Percentiles rank a stretch among this genome's conserved stretches.
Evolutionary conservation across 2,113 vertebrate genomes (phyloP).

Genomic region (Lepus americanus): DNA sequence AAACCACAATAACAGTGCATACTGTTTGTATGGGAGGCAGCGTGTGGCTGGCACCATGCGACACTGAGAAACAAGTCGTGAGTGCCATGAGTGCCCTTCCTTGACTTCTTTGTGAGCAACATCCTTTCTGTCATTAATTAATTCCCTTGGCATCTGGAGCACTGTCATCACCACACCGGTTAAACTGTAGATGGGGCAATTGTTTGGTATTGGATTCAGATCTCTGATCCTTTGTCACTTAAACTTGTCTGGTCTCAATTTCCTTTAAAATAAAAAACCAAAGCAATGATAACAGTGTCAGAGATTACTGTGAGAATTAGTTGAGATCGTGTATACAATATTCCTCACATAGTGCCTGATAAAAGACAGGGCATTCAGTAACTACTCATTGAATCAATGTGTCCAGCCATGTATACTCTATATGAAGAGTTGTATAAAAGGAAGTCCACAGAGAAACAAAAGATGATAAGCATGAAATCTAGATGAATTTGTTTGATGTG

Average conservation of each 20-base stretch:
- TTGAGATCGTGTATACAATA: not conserved
- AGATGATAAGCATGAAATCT: not conserved
- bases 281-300: not conserved
- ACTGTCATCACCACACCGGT: not conserved
- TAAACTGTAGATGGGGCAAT: not conserved
- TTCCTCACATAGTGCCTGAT: not conserved
- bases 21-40: not conserved
- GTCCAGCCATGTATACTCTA: not conserved
- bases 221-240: not conserved
- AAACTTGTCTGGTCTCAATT: not conserved
- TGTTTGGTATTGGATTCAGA: not conserved
- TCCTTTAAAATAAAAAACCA: slow-evolving; percentile 12
- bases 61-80: not conserved
- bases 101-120: slow-evolving; percentile 24
- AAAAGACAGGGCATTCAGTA: not conserved
- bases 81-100: not conserved
- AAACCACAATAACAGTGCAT: not conserved
- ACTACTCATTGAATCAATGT: not conserved
- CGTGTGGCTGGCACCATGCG: not conserved
- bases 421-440: not conserved
- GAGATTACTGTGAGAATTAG: not conserved
- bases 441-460: not conserved
- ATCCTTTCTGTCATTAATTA: not conserved
- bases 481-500: not conserved
- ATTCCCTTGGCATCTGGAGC: not conserved